phyloP scores from a whole-genome alignment of 2,888 invertebrate species.

The Oegoconia quadripuncta region DNA sequence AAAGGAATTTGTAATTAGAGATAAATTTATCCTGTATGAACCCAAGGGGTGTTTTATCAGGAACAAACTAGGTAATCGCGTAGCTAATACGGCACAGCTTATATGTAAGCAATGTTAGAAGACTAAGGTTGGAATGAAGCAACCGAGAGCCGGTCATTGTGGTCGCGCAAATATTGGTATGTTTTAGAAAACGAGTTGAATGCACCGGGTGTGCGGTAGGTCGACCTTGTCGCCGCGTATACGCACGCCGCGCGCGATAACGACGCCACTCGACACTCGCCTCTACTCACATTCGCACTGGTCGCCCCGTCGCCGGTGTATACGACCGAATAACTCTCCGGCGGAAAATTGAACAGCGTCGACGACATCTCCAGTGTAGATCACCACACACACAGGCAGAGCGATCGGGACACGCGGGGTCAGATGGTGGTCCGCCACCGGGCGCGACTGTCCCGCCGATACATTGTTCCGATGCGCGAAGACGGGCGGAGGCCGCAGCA shows the following conservation, averaged over 20 bases:
- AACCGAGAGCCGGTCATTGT: slow-evolving; percentile 10
- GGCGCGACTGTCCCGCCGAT: slow-evolving; percentile 32
- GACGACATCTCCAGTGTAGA: slow-evolving; percentile 46
- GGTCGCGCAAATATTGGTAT: slow-evolving; percentile 33
- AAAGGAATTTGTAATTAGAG: too few species aligned
- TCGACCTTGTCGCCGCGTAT: slow-evolving; percentile 59
- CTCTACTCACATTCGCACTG: slow-evolving; percentile 60
- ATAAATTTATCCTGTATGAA: too few species aligned
- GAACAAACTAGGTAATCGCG: too few species aligned
- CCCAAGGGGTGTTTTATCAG: too few species aligned
- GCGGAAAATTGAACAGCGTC: slow-evolving; percentile 60
- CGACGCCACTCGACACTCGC: slow-evolving; percentile 40
- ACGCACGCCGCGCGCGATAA: slow-evolving; percentile 47
- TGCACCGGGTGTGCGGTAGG: slow-evolving; percentile 49
- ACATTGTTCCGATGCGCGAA: slow-evolving; percentile 53
- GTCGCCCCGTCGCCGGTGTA: slow-evolving; percentile 49
- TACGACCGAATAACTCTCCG: slow-evolving; percentile 66
- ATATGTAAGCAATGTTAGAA: too few species aligned
- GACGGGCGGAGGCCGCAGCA: slow-evolving; percentile 25
- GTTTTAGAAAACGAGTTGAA: slow-evolving; percentile 55
- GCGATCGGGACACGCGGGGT: slow-evolving; percentile 19
- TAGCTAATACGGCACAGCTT: too few species aligned
- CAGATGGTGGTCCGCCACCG: slow-evolving; percentile 30
- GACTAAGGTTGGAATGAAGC: slow-evolving; percentile 1
- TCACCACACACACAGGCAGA: slow-evolving; percentile 37